Conservation (phyloP, 2,113 vertebrate genomes). For the Danio rerio region DNA sequence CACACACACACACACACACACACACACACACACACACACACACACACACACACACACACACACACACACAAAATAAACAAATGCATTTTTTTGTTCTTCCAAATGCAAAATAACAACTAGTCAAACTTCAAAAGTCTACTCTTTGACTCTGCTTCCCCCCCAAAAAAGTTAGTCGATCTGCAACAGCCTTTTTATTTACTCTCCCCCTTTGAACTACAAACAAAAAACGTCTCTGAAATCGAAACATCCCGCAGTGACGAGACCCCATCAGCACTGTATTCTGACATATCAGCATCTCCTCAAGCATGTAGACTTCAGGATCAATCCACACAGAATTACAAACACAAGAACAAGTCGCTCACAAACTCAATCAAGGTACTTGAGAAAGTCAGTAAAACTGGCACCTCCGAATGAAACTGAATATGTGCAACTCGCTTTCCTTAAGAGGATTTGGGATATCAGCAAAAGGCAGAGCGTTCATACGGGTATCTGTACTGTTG, state of each 20-base stretch:
- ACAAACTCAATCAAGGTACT: constrained; percentile 45
- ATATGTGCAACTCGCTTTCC: constrained; percentile 31
- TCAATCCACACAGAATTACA: constrained; percentile 5
- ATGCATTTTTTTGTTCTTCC: no score
- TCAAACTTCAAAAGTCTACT: no score
- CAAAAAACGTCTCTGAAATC: constrained; percentile 7
- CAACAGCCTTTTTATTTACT: not conserved
- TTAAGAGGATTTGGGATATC: constrained; percentile 72
- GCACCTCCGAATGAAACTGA: not conserved
- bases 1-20: no score
- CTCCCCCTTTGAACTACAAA: not conserved
- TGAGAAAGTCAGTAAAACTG: constrained; percentile 50
- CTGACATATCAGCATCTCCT: constrained; percentile 38
- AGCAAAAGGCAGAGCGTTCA: constrained; percentile 63
- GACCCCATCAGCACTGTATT: constrained; percentile 13
- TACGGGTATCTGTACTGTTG: constrained; percentile 64
- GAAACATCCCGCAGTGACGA: constrained; percentile 3
- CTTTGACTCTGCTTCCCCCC: no score
- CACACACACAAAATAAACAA: no score
- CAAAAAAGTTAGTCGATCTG: no score
- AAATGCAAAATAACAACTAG: no score
- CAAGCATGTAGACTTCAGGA: constrained; percentile 50
- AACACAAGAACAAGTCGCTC: constrained; percentile 33
- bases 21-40: no score
- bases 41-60: no score